Base-by-base conservation (phyloP, 2,113 vertebrate species). In the Tamias sibiricus region DNA sequence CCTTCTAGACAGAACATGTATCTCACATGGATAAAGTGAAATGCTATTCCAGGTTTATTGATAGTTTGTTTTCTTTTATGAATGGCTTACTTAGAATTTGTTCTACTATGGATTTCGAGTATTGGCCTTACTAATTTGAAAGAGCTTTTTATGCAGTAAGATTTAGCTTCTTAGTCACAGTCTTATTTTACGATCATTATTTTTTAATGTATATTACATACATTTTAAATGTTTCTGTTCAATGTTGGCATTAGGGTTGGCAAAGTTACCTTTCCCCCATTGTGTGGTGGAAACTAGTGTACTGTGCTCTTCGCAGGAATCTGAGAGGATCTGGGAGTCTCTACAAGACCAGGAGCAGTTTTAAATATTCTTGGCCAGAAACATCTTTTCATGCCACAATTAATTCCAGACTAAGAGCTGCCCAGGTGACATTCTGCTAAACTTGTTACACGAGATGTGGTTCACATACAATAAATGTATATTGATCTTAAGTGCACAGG, bases 251-350 rank as follows among this genome's bases (percentile, higher is more conserved):
- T 89, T 44, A 17, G 16, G 2, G 8, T 20, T 16, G 14, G 19
- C 42, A 35, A 37, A 28, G 24, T 26, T 24, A 54, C 47, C 26
- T 14, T 40, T 24, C 52, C 17, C 3, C 17, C 4, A 40, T 24
- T 1, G 10, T 4, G 47, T 22, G 0, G 14, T 8, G 37, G 47
- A 9, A 32, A 7, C n/a, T 19, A 0, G 22, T 7, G 2, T 8
- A 12, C 19, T 16, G 22, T 4, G 42, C 8, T 28, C 35, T 1
- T 4, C 1, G 3, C 4, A 1, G 52, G 62, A 32, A 8, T 16
- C 49, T 20, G 1, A 28, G 42, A 10, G 6, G 40, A 92, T 4
- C 14, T 1, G 0, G 1, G 0, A 11, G 14, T 40, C 74, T 30
- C 22, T 74, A 59, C 30, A n/a, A n/a, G 44, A 49, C 64, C 68